Base-by-base conservation (phyloP, 2,797 vertebrate genomes). In the Oreochromis grahami region DNA sequence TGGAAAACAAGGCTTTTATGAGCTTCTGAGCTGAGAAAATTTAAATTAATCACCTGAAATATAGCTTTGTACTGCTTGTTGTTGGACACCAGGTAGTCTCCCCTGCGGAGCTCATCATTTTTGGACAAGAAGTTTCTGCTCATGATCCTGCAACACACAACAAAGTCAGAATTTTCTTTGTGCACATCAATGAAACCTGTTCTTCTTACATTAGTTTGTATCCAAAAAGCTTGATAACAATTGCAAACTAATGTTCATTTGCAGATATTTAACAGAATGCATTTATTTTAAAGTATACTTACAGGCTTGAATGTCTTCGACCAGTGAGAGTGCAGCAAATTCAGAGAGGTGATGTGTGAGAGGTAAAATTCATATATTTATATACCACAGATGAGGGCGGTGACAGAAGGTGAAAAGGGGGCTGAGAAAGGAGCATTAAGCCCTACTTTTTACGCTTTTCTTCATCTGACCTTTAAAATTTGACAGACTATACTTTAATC, bases 101-200 rank as follows among this genome's bases (percentile, higher is more conserved):
- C 91, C 4, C 1, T 80, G 1, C 19, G 56, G 55, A 94, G 89
- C 29, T 91, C 83, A 3, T 91, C 72, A 13, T 90, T 80, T 58
- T 17, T 90, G 60, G 86, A 88, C 56, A 92, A 9, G 60, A 3
- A 89, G 88, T 91, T 94, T 2, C 7, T 90, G 53, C 90, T 93
- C 90, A 93, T 68, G 81, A 78, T 86, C 12, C 86, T 93, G 78
- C 9, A 86, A 85, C 12, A 83, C 15, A 45, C n/a, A 43, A 2
- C 51, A 70, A 45, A 60, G 6, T 36, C 32, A 60, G 32, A 60
- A 60, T 36, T 12, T n/a, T 60, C 26, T 70, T 70, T 70, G 38
- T 1, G 24, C 8, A 15, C 63, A 7, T 70, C 14, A 45, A 10
- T 70, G n/a, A 26, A 70, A 70, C 5, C 41, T 45, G 21, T 45